phyloP scores from a whole-genome alignment of 2,888 invertebrate species.

The Schizaphis graminum region DNA sequence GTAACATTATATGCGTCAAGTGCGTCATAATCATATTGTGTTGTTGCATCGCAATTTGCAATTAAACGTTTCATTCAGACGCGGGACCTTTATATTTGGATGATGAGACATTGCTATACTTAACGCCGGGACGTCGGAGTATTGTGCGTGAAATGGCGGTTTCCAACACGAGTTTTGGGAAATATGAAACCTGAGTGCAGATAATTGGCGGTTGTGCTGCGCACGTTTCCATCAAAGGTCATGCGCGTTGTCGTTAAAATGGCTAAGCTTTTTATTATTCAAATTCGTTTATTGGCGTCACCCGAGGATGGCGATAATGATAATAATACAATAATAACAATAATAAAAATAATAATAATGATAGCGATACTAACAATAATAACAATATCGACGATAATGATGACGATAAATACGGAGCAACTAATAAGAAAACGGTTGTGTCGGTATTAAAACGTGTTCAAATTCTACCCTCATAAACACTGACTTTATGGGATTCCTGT shows the following conservation, averaged over 20 bases:
- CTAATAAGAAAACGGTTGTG: conserved; percentile 63
- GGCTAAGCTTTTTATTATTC: conserved; percentile 15
- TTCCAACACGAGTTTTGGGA: not conserved
- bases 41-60: not conserved
- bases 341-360: conserved; percentile 16
- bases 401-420: conserved; percentile 49
- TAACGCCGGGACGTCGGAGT: not conserved
- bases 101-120: not conserved
- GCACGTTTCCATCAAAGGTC: not conserved
- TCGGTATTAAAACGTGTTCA: conserved; percentile 64
- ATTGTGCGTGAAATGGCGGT: not conserved
- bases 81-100: not conserved
- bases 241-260: not conserved
- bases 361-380: conserved; percentile 23
- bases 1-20: not conserved
- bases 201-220: not conserved
- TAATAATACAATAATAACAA: not conserved
- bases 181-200: not conserved
- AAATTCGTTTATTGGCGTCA: conserved; percentile 20
- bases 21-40: not conserved
- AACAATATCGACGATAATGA: conserved; percentile 49
- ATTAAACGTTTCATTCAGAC: not conserved
- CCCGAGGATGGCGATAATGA: not conserved
- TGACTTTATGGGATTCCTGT: conserved; percentile 63
- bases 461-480: conserved; percentile 63